Evolutionary conservation across 1,140 invertebrate genomes (phyloP).

Genomic region (Triops longicaudatus): DNA sequence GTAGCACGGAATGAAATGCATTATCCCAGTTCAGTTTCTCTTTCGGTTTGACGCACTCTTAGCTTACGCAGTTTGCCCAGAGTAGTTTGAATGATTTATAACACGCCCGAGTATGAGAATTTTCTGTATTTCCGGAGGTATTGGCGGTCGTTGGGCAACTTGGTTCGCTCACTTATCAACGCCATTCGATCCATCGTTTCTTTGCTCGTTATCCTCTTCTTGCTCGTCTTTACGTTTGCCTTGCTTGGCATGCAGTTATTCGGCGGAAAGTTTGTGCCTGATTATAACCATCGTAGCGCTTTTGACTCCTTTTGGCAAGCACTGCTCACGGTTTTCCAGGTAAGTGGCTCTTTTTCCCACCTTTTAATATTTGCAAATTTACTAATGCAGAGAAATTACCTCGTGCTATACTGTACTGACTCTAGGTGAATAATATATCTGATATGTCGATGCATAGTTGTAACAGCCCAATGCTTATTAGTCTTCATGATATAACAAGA

Average conservation of each 20-base stretch:
- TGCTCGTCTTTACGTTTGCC: slow-evolving; percentile 63
- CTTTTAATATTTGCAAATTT: no score
- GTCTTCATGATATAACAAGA: no score
- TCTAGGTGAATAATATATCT: no score
- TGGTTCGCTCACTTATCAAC: slow-evolving; percentile 53
- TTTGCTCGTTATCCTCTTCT: slow-evolving; percentile 56
- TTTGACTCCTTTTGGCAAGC: slow-evolving; percentile 31
- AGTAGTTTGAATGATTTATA: background rate
- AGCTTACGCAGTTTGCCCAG: background rate
- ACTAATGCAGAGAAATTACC: no score
- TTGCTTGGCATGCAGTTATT: slow-evolving; percentile 49
- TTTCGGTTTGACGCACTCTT: background rate
- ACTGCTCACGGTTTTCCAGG: slow-evolving; percentile 31
- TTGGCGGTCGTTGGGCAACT: slow-evolving; percentile 54
- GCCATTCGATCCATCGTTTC: slow-evolving; percentile 57
- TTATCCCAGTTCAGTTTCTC: slow-evolving; percentile 5
- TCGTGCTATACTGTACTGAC: no score
- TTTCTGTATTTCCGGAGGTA: slow-evolving; percentile 37
- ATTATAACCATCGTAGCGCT: slow-evolving; percentile 23
- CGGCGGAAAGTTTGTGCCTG: slow-evolving; percentile 30
- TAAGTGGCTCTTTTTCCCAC: slow-evolving; percentile 7
- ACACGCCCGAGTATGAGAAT: background rate
- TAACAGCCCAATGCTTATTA: no score
- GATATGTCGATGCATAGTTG: no score
- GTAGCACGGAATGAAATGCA: background rate